phyloP scores from a whole-genome alignment of 2,888 invertebrate species.

The Crocallis elinguaria region DNA sequence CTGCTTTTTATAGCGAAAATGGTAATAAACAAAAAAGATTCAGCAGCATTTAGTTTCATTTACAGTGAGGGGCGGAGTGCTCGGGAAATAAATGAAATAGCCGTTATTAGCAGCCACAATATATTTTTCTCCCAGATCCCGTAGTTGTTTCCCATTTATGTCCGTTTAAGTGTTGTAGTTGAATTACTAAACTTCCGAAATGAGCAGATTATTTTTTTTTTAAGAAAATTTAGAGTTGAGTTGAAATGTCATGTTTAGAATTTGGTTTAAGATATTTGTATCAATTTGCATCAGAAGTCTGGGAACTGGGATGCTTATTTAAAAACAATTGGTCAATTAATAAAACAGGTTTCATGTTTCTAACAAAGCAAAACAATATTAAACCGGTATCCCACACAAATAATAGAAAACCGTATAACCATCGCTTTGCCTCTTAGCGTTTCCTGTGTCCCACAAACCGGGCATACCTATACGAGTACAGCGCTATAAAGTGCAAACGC shows the following conservation, averaged over 20 bases:
- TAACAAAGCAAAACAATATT: too few species aligned
- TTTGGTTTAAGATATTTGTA: background rate
- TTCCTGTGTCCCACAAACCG: conserved; percentile 5
- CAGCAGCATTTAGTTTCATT: conserved; percentile 52
- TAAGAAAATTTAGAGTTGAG: too few species aligned
- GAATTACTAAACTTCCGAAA: conserved; percentile 31
- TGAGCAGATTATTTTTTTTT: too few species aligned
- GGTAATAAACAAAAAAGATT: conserved; percentile 39
- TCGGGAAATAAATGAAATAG: conserved; percentile 47
- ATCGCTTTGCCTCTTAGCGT: background rate
- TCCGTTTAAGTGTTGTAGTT: conserved; percentile 31
- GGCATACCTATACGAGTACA: background rate
- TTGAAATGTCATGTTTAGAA: too few species aligned
- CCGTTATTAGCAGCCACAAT: conserved; percentile 42
- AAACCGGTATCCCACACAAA: too few species aligned
- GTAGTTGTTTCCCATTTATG: conserved; percentile 32
- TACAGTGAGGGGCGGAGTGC: conserved; percentile 35
- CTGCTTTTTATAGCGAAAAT: conserved; percentile 7
- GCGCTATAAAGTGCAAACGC: background rate
- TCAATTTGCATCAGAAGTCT: too few species aligned
- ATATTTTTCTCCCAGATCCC: conserved; percentile 36
- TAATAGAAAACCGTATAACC: background rate
- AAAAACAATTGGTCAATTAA: too few species aligned
- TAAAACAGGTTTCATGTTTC: too few species aligned
- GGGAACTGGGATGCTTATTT: too few species aligned